Conservation (phyloP, 2,113 vertebrate genomes). For the Falco punctatus region DNA sequence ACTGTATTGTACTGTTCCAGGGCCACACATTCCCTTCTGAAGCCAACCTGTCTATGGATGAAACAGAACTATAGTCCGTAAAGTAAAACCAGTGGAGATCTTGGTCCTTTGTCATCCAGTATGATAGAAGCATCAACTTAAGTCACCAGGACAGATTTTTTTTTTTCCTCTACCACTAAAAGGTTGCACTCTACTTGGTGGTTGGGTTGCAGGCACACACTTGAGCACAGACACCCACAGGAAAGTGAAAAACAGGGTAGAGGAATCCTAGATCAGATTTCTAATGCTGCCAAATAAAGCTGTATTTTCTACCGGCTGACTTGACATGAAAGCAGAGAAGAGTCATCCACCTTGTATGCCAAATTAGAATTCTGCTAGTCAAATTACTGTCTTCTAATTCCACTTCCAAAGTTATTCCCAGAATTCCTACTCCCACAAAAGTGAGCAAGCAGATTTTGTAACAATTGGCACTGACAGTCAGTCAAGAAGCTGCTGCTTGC, state of each 20-base stretch:
- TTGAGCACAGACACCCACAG: background rate
- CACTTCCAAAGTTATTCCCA: background rate
- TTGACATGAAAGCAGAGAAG: background rate
- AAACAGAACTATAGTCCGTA: background rate
- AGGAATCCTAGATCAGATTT: background rate
- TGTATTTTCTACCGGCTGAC: background rate
- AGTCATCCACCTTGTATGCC: background rate
- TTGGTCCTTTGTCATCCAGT: constrained; percentile 63
- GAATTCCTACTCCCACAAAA: background rate
- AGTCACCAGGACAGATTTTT: constrained; percentile 64
- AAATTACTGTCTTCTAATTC: background rate
- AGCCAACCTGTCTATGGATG: constrained; percentile 45
- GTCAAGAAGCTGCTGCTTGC: background rate
- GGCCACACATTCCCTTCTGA: background rate
- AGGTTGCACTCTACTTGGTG: background rate
- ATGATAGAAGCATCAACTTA: constrained; percentile 66
- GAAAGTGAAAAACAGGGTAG: background rate
- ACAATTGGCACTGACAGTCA: background rate
- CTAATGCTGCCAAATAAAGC: background rate
- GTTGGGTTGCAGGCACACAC: background rate
- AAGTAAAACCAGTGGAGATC: constrained; percentile 47
- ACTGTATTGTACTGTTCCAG: background rate
- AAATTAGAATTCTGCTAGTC: background rate
- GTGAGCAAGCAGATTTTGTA: background rate
- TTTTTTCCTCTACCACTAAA: constrained; percentile 59